These are phyloP conservation scores for Lithosia quadra DNA, from an alignment of 2,888 invertebrate species.

Conservation along the genomic window DNA sequence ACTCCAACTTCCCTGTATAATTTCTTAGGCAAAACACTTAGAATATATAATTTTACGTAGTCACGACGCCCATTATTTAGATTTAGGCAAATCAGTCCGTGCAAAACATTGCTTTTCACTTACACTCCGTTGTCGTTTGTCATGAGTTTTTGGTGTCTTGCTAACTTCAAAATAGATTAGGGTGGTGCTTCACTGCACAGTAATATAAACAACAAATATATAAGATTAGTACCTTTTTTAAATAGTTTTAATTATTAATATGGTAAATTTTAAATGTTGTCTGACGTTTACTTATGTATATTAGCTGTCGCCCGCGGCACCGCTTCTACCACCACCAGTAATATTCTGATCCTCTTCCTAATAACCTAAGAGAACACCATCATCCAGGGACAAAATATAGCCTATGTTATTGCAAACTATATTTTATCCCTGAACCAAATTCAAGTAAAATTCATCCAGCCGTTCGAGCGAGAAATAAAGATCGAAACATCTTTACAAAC, in stretches of 20 bases:
- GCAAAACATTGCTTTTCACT: constrained; percentile 83
- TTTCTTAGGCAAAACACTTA: constrained; percentile 72
- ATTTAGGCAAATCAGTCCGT: constrained; percentile 80
- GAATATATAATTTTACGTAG: constrained; percentile 75
- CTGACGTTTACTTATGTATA: too few species aligned
- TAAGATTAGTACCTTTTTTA: background rate
- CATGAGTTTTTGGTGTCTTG: constrained; percentile 73
- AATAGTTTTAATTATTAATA: background rate
- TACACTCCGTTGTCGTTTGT: constrained; percentile 76
- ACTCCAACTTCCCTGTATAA: constrained; percentile 63
- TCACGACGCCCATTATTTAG: constrained; percentile 77
- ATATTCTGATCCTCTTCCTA: too few species aligned
- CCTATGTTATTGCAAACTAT: too few species aligned
- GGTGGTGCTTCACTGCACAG: constrained; percentile 10
- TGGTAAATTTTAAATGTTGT: background rate
- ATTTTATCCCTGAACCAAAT: too few species aligned
- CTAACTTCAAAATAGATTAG: constrained; percentile 47
- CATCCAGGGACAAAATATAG: too few species aligned
- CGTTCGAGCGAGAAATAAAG: too few species aligned
- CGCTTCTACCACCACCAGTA: too few species aligned
- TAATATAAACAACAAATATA: background rate
- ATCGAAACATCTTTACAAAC: background rate
- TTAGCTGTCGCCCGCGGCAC: too few species aligned
- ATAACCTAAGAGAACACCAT: too few species aligned
- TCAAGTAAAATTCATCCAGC: too few species aligned